phyloP scores from a whole-genome alignment of 2,113 vertebrate species.

The Lota lota region DNA sequence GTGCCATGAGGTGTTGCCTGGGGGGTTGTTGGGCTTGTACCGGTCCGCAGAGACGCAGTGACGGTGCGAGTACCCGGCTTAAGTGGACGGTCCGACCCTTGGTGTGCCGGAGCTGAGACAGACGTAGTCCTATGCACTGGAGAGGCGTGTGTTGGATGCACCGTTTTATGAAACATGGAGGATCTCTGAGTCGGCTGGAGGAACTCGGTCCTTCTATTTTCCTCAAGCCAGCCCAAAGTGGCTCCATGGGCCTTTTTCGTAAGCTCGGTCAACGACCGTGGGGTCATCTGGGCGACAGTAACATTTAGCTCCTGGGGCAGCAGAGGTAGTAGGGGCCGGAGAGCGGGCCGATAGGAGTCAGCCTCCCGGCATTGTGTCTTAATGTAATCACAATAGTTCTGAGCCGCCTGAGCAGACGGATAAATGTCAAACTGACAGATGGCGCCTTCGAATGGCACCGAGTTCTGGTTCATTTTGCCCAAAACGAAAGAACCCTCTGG shows the following conservation, averaged over 20 bases:
- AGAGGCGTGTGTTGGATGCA: conserved; percentile 13
- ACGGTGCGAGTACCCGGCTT: conserved; percentile 44
- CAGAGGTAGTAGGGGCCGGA: conserved; percentile 76
- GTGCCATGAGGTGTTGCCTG: conserved; percentile 37
- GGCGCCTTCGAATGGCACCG: conserved; percentile 91
- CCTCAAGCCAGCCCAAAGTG: conserved; percentile 27
- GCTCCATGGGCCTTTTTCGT: conserved; percentile 31
- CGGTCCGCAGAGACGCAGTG: conserved; percentile 40
- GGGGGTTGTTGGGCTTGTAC: conserved; percentile 28
- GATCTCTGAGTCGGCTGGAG: conserved; percentile 20
- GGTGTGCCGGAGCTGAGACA: conserved; percentile 17
- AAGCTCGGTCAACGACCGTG: conserved; percentile 32
- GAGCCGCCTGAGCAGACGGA: conserved; percentile 90
- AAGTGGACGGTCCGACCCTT: conserved; percentile 47
- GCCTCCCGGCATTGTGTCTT: conserved; percentile 92
- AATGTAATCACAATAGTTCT: conserved; percentile 95
- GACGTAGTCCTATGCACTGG: conserved; percentile 24
- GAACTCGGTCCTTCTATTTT: conserved; percentile 40
- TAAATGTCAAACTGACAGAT: conserved; percentile 96
- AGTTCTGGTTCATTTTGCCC: conserved; percentile 85
- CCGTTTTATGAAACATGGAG: conserved; percentile 22
- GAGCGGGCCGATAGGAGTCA: conserved; percentile 78
- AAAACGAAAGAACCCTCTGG: conserved; percentile 88
- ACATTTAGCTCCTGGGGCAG: conserved; percentile 71
- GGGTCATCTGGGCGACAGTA: conserved; percentile 52